Evolutionary conservation across 2,888 invertebrate genomes (phyloP).

Genomic region (Callosobruchus maculatus): DNA sequence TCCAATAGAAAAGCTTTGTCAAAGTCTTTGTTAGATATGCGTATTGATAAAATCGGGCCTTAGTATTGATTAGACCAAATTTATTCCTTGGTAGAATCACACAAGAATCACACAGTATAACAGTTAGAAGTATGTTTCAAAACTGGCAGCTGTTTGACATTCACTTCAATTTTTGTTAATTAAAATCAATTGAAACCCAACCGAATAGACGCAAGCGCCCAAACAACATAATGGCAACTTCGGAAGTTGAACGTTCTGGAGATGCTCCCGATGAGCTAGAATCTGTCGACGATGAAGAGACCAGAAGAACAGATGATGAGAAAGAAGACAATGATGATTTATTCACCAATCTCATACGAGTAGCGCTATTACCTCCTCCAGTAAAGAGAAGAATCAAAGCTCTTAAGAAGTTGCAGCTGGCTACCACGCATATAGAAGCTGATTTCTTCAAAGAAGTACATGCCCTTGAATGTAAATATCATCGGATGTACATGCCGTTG

Average conservation of each 20-base stretch:
- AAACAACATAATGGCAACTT: constrained; percentile 54
- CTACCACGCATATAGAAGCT: constrained; percentile 81
- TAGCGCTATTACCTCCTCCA: constrained; percentile 64
- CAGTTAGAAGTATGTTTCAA: neutral
- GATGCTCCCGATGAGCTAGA: constrained; percentile 65
- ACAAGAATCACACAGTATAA: neutral
- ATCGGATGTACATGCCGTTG: constrained; percentile 70
- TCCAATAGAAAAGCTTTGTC: too few species aligned
- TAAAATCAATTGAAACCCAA: neutral
- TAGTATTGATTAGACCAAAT: too few species aligned
- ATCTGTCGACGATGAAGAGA: constrained; percentile 59
- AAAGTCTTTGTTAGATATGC: too few species aligned
- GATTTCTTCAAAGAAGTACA: constrained; percentile 94
- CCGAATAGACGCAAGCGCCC: neutral
- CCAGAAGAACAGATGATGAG: constrained; percentile 55
- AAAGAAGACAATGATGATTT: constrained; percentile 51
- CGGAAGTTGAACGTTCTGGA: constrained; percentile 60
- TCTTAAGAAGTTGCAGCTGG: constrained; percentile 80
- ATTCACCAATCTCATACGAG: constrained; percentile 46
- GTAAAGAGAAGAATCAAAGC: constrained; percentile 81
- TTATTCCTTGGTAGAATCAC: too few species aligned
- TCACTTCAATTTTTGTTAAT: neutral
- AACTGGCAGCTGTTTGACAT: neutral
- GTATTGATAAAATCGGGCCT: too few species aligned
- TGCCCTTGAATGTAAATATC: constrained; percentile 87